Evolutionary conservation across 2,888 invertebrate genomes (phyloP).

Genomic region (Laothoe populi): DNA sequence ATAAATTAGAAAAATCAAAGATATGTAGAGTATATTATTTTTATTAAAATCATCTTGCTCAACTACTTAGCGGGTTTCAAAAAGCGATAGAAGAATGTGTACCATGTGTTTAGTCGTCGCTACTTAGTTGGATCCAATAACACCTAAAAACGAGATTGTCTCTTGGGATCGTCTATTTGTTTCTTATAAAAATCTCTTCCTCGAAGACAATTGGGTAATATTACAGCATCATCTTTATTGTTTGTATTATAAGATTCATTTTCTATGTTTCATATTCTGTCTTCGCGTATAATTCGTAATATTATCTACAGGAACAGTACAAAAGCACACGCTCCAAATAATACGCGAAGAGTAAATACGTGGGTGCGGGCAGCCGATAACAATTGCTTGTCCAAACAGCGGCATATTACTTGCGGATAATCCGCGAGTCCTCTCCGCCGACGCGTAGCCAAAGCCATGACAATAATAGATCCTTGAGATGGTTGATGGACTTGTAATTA

Average conservation of each 20-base stretch:
- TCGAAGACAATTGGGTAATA: no score
- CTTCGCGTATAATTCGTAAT: neutral
- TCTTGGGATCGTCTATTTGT: no score
- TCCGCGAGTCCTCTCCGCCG: slow-evolving; percentile 51
- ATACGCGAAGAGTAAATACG: slow-evolving; percentile 53
- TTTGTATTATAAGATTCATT: neutral
- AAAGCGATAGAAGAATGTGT: no score
- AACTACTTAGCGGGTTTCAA: no score
- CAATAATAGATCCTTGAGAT: slow-evolving; percentile 32
- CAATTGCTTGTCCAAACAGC: slow-evolving; percentile 60
- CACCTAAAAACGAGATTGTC: no score
- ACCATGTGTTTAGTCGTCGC: no score
- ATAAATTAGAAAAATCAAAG: no score
- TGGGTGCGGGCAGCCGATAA: slow-evolving; percentile 52
- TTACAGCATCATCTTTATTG: no score
- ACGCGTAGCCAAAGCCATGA: slow-evolving; percentile 51
- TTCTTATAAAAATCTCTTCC: no score
- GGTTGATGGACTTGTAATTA: neutral
- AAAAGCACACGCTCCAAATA: slow-evolving; percentile 31
- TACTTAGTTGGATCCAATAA: no score
- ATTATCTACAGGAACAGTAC: slow-evolving; percentile 23
- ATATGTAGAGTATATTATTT: no score
- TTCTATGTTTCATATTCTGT: neutral
- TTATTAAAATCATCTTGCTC: no score
- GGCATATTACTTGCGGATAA: slow-evolving; percentile 61